Evolutionary conservation across 2,113 vertebrate species (phyloP).

Genomic region (Ophthalmolycus amberensis): DNA sequence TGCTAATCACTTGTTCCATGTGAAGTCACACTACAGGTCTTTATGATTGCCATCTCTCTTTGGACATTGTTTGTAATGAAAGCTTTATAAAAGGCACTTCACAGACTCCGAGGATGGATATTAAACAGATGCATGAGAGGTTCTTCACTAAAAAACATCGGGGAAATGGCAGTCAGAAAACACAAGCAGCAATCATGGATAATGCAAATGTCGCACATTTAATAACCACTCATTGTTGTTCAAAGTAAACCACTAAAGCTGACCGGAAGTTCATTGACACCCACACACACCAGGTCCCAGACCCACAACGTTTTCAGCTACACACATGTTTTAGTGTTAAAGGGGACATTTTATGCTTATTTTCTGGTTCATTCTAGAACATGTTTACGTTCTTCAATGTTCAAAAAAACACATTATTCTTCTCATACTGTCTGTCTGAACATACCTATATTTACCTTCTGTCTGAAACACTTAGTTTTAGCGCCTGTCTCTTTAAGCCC

Average conservation of each 20-base stretch:
- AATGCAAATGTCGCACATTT: constrained; percentile 35
- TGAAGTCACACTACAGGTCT: not conserved
- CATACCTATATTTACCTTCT: not conserved
- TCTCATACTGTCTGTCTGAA: not conserved
- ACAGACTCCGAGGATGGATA: constrained; percentile 17
- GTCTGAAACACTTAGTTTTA: not conserved
- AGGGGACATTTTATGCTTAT: not conserved
- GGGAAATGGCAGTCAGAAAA: constrained; percentile 36
- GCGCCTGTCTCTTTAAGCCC: not conserved
- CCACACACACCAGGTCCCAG: not conserved
- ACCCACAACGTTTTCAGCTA: not conserved
- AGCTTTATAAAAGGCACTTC: constrained; percentile 39
- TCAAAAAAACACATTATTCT: not conserved
- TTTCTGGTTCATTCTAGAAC: not conserved
- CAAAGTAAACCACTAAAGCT: not conserved
- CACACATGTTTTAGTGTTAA: not conserved
- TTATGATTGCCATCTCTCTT: constrained; percentile 5
- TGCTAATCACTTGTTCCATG: not conserved
- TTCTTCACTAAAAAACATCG: constrained; percentile 19
- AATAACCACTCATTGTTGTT: constrained; percentile 23
- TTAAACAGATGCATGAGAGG: constrained; percentile 47
- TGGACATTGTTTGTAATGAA: constrained; percentile 31
- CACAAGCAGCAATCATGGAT: constrained; percentile 6
- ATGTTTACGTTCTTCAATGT: not conserved
- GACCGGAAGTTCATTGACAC: not conserved